Base-by-base conservation (phyloP, 2,888 invertebrate genomes). In the Hirtodrosophila confusa region DNA sequence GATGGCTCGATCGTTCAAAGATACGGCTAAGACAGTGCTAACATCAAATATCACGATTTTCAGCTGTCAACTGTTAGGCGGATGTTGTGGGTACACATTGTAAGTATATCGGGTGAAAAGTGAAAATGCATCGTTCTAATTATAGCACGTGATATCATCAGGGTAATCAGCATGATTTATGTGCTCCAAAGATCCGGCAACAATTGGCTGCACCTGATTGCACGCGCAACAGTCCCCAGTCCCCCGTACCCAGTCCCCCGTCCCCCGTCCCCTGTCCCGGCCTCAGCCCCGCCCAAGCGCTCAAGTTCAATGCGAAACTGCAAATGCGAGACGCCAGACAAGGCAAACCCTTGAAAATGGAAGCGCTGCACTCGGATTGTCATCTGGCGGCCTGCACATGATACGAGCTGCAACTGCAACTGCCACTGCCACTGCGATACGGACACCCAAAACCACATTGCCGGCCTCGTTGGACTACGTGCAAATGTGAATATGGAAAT, bases 1-100 rank as follows among this genome's bases (percentile, higher is more conserved):
- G 17, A 17, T 17, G 17, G 17, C 17, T 47, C 44, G 53, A 71
- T 11, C 33, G 39, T 3, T 43, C 44, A 75, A 56, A 72, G 64
- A 73, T 72, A 75, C 57, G 48, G 47, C 50, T 51, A 54, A 27
- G 4, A 27, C 27, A 27, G 6, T 3, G 51, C 43, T 58, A 54
- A 67, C 82, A 80, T 86, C 86, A 82, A 83, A 78, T 86, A 88
- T 88, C 88, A 82, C 82, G 82, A 82, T 88, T 88, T 82, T 88
- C 61, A 83, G 76, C 78, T 87, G 79, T 82, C 86, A 85, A 69
- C 61, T 61, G 56, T 55, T 62, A 86, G 51, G 57, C 86, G 83
- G 84, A 86, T 80, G 49, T 27, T 33, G 0, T 39, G n/a, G 31
- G 12, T 8, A n/a, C n/a, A n/a, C n/a, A n/a, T n/a, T n/a, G n/a